Evolutionary conservation across 2,113 vertebrate genomes (phyloP), one percentile per base, ranked within the genome.

Genomic region (Symphodus melops): DNA sequence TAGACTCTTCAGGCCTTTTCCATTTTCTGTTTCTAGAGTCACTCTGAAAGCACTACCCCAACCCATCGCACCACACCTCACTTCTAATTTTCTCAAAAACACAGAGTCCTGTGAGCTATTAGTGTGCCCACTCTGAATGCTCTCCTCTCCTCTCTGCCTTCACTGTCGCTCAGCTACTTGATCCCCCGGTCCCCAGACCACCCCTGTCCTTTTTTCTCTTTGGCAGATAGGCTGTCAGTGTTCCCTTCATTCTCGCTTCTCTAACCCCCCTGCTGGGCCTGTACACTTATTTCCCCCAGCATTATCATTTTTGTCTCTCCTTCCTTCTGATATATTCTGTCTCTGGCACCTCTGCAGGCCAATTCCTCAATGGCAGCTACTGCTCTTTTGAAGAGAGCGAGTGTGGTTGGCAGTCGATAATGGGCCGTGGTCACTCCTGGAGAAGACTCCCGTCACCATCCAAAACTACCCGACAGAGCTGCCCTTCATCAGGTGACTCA

Each of bases 351-450:
- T 79, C 44, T 83, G 46, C 92, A 99, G 98, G 94, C 79, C 93
- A 90, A 49, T 97, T 99, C 68, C 96, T 98, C 69, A 88, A 93
- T 68, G 97, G 97, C 36, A 98, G 96, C 90, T 98, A 98, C 89
- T 99, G 98, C 76, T 94, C 95, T 0, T 99, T 99, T 67, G 96
- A 99, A 85, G 94, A 96, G 8, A 95, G 92, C 2, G 93, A 96
- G 58, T 99, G 97, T 70, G 94, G 96, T 70, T 99, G 98, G 98
- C 81, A 41, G 0, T 77, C 94, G 6, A 68, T 91, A 44, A 64
- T 79, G 7, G 74, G 85, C 25, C 88, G 68, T 5, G 86, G 91
- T 33, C 78, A 88, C 55, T 86, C 86, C 9, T 99, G 97, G 97
- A 92, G 84, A 73, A 91, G 97, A 59, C 89, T 90, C 37, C 92